Base-by-base conservation (phyloP, 2,797 vertebrate species). In the Ciconia nigra region DNA sequence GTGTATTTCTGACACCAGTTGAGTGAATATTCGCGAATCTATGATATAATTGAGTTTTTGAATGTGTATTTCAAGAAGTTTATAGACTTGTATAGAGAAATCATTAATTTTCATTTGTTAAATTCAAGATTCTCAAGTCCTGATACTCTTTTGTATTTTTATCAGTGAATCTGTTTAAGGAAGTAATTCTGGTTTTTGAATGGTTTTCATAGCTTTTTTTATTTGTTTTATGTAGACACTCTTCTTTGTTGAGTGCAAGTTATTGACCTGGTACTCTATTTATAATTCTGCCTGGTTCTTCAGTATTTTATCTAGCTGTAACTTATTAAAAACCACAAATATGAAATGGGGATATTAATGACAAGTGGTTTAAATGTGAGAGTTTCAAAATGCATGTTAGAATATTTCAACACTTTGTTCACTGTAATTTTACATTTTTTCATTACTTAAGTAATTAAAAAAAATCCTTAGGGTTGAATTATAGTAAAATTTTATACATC, bases 391-490 rank as follows among this genome's bases (percentile, higher is more conserved):
- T 94, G 91, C 81, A 65, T 94, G 87, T 94, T 93, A 94, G 83
- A 93, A 55, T 94, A 97, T 95, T 85, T 92, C 90, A 95, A 90
- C 49, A 85, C 41, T 76, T 91, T 47, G 37, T 95, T 95, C 83
- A 95, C 37, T 84, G 89, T 97, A 95, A 97, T 96, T 98, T 96
- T 96, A 94, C 77, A 84, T 88, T 97, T 98, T 93, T 97, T 96
- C 78, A 91, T 97, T 98, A 96, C 90, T 95, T 88, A 90, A 83
- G 84, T 97, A 97, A 98, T 98, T 98, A 93, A 97, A 97, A 89
- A 96, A 93, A 96, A 87, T 97, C 95, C 91, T 94, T 97, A 94
- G 92, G 93, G 94, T 91, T 97, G 91, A 97, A 96, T 98, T 97
- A 95, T 71, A 96, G 90, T 95, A 96, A 97, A 96, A 93, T 90